phyloP scores from a whole-genome alignment of 2,888 invertebrate genomes.

The Torymus tubicola region DNA sequence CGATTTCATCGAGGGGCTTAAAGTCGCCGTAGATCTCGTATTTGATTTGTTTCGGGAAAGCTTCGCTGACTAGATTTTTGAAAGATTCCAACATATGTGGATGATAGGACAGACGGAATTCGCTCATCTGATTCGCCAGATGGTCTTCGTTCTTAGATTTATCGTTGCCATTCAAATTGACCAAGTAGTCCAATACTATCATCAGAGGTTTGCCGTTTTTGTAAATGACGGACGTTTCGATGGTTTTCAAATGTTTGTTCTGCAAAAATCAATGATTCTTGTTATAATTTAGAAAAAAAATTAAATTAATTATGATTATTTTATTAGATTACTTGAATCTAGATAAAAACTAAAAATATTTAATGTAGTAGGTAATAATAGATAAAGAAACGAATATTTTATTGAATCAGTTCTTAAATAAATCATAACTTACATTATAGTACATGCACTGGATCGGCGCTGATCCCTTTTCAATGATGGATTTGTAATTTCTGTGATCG shows the following conservation, averaged over 20 bases:
- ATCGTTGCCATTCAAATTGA: conserved; percentile 74
- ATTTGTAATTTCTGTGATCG: conserved; percentile 93
- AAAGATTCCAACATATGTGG: conserved; percentile 88
- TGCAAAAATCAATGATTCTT: conserved; percentile 75
- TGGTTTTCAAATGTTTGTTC: conserved; percentile 89
- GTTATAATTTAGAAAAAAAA: no score
- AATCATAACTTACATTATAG: conserved; percentile 85
- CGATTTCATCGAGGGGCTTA: conserved; percentile 81
- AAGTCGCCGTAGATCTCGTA: conserved; percentile 91
- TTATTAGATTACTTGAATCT: no score
- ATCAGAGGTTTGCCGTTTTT: conserved; percentile 86
- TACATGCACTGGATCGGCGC: conserved; percentile 91
- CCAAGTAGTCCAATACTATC: conserved; percentile 89
- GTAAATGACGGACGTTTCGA: conserved; percentile 90
- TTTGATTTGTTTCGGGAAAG: conserved; percentile 82
- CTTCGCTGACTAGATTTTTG: conserved; percentile 83
- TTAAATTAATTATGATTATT: no score
- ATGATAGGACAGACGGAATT: conserved; percentile 92
- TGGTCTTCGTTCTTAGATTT: conserved; percentile 70
- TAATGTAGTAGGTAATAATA: no score
- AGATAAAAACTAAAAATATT: no score
- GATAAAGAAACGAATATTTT: no score
- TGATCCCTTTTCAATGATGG: conserved; percentile 85
- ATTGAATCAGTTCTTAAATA: conserved; percentile 58
- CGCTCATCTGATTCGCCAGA: conserved; percentile 77